Evolutionary conservation across 2,113 vertebrate genomes (phyloP).

Genomic region (Sebastes fasciatus): DNA sequence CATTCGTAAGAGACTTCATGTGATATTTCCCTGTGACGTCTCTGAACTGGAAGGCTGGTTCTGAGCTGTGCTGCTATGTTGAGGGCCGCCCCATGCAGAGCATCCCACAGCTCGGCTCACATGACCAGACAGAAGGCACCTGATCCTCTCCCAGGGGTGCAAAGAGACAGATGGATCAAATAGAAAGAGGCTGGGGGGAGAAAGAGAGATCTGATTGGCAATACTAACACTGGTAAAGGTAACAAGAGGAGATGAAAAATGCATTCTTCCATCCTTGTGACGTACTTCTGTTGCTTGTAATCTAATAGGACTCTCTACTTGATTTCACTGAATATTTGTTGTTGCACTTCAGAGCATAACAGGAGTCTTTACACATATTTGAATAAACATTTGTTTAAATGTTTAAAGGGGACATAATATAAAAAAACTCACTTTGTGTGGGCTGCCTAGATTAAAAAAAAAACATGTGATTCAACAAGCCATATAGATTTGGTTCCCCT

Average conservation of each 20-base stretch:
- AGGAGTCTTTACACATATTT: background rate
- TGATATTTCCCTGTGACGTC: background rate
- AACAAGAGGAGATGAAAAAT: constrained; percentile 25
- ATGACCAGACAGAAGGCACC: constrained; percentile 78
- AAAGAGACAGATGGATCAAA: constrained; percentile 78
- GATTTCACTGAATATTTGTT: background rate
- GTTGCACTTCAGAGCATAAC: background rate
- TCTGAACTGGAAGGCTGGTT: background rate
- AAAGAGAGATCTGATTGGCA: constrained; percentile 45
- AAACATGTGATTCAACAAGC: no score
- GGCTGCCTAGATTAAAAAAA: no score
- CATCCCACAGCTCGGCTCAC: constrained; percentile 57
- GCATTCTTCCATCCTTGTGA: background rate
- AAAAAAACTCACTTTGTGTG: no score
- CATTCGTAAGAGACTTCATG: background rate
- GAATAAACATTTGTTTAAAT: constrained; percentile 12
- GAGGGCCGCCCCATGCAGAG: constrained; percentile 43
- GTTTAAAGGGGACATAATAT: background rate
- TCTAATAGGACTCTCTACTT: background rate
- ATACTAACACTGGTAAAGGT: constrained; percentile 40
- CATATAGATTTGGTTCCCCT: no score
- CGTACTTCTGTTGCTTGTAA: background rate
- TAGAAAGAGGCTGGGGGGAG: background rate
- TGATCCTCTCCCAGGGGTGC: constrained; percentile 77
- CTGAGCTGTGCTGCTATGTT: constrained; percentile 38